Evolutionary conservation across 2,888 invertebrate genomes (phyloP), one percentile per base, ranked within the genome.

Genomic region (Eustalomyia histrio): DNA sequence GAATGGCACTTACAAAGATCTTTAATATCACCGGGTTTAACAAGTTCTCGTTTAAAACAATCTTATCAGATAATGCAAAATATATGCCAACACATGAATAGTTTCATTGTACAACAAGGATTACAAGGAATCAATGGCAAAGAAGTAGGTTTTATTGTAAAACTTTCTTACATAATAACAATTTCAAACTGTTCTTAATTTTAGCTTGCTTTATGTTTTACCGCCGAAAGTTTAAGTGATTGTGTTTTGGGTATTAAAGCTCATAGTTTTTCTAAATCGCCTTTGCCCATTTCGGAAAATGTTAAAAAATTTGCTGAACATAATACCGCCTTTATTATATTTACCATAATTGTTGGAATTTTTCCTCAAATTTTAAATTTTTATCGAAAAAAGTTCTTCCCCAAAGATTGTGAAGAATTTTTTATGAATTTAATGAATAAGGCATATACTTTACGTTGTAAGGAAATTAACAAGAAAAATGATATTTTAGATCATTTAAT

Each of bases 351-450:
- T 2, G 84, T 85, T 5, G 87, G 88, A 0, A 78, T 89, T 6
- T 87, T 88, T 71, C 90, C 90, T 1, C 76, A 67, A 0, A 79
- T 91, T 33, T 84, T 85, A 0, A 81, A 85, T 2, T 81, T 87
- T 4, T 85, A 86, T 69, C 86, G 86, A 0, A 83, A 84, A 2
- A 88, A 87, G 67, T 83, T 89, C 17, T 86, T 90, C 33, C 84
- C 85, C 2, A 92, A 89, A 0, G 93, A 93, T 6, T 98, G 98
- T 87, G 97, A 88, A 21, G 29, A 79, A 0, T 90, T 89, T 82
- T 90, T 90, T 24, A 76, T 75, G 0, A 50, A 83, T 0, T 73
- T 90, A 0, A 85, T 89, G 79, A 21, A 60, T 0, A 78, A 87
- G 24, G 87, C 91, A 0, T 84, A 88, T n/a, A 72, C 83, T 0